Percentiles rank a stretch among this genome's conserved stretches.
phyloP scores from a whole-genome alignment of 2,888 invertebrate genomes.

The Muschampia plurimacula region DNA sequence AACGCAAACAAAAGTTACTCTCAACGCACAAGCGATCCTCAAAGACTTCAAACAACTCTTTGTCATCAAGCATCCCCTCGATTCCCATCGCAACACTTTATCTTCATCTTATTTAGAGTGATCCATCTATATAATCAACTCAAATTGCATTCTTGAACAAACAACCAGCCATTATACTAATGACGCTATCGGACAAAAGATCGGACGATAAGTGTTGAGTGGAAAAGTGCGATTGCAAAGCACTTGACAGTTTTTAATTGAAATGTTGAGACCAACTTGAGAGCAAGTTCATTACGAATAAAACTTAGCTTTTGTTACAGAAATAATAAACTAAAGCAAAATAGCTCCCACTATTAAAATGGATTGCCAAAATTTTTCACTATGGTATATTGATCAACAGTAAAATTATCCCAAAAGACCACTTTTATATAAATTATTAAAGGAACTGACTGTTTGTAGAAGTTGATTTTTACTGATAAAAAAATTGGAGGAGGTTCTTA shows the following conservation, averaged over 20 bases:
- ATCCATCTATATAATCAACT: background rate
- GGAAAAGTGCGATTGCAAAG: background rate
- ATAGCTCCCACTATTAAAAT: no score
- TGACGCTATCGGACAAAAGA: background rate
- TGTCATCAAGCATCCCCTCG: background rate
- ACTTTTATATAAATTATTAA: no score
- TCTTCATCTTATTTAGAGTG: background rate
- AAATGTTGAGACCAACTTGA: background rate
- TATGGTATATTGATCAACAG: no score
- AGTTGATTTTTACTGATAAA: no score
- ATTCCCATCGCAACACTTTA: slow-evolving; percentile 4
- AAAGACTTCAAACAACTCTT: background rate
- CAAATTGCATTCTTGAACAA: background rate
- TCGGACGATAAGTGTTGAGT: background rate
- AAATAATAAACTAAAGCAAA: background rate
- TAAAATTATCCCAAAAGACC: no score
- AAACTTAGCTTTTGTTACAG: background rate
- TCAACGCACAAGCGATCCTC: background rate
- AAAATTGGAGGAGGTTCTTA: no score
- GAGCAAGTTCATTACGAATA: background rate
- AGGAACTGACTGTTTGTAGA: no score
- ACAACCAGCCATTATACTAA: background rate
- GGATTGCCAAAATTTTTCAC: no score
- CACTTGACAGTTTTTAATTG: slow-evolving; percentile 3
- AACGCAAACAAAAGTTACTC: background rate